Evolutionary conservation across 1,140 invertebrate genomes (phyloP), one percentile per base, ranked within the genome.

Genomic region (Cotesia typhae): DNA sequence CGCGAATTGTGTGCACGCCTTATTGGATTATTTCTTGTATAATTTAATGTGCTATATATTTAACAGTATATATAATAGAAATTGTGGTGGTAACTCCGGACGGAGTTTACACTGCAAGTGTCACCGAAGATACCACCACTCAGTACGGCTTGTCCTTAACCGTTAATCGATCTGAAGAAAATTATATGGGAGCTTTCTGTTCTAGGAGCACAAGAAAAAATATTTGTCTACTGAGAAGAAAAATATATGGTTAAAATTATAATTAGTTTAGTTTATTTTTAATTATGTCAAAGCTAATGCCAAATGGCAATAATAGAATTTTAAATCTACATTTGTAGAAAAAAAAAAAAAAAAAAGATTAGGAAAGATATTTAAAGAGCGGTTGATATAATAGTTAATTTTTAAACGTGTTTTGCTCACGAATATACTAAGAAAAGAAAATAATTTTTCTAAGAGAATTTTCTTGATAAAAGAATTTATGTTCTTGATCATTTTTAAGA

Each of bases 151-250:
- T 66, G 37, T 66, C 64, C 64, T 66, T 66, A 37, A 41, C 20
- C 20, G 38, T 66, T 66, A 66, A 66, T 66, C 64, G 64, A 66
- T 41, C 38, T 52, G 64, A 66, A 10, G 64, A 66, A 51, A 66
- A 66, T 66, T 10, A 66, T 51, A 66, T 20, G 14, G 47, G 64
- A 20, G 20, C 38, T 20, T 63, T 12, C 35, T 6, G 35, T 41
- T 37, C 60, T 17, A 41, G 20, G 64, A 20, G 38, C 4, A 5
- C 38, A 63, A 63, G n/a, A 47, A 66, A 14, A 51, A 66, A 38
- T 51, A 47, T 14, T 6, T 17, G 47, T 41, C 17, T 52, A n/a
- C 38, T 66, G 60, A 12, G 41, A 9, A 47, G 10, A 47, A 47
- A 47, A 47, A 47, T 28, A 28, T 28, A 28, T 28, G 1, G 1